These are phyloP conservation scores for Enhydra lutris DNA, from an alignment of 2,113 vertebrate genomes.

Conservation along the genomic window DNA sequence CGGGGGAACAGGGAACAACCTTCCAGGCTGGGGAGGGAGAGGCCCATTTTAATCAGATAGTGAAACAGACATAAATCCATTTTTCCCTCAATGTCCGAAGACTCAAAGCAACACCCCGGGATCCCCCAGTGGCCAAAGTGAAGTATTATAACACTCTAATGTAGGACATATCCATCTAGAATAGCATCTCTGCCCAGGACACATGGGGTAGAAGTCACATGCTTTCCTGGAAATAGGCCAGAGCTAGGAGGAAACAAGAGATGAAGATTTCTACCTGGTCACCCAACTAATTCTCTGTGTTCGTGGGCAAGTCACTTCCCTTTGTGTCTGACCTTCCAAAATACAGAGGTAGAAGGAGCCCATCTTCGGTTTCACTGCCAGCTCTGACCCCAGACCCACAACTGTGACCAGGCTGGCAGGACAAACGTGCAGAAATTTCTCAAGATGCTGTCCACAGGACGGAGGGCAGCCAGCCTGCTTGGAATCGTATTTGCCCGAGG, in stretches of 20 bases:
- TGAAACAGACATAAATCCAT: not conserved
- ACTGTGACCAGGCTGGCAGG: too few species aligned
- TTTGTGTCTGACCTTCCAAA: not conserved
- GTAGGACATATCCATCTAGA: not conserved
- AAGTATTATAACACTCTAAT: not conserved
- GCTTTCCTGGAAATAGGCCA: not conserved
- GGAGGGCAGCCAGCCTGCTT: not conserved
- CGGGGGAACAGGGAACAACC: not conserved
- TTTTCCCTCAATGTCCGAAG: not conserved
- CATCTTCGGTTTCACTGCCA: not conserved
- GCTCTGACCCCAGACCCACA: not conserved
- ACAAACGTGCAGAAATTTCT: not conserved
- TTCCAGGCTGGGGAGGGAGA: not conserved
- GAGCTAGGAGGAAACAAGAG: not conserved
- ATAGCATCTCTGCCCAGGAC: not conserved
- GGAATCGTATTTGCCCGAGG: fast-evolving
- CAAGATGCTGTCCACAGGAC: not conserved
- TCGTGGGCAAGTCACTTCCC: not conserved
- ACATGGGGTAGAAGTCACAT: not conserved
- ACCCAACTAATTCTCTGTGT: not conserved
- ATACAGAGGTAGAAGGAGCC: fast-evolving
- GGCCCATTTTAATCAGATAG: not conserved
- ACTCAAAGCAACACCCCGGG: not conserved
- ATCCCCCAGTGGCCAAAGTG: not conserved
- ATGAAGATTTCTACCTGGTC: not conserved